Evolutionary conservation across 2,113 vertebrate species (phyloP), one percentile per base, ranked within the genome.

Genomic region (Syngnathus typhle): DNA sequence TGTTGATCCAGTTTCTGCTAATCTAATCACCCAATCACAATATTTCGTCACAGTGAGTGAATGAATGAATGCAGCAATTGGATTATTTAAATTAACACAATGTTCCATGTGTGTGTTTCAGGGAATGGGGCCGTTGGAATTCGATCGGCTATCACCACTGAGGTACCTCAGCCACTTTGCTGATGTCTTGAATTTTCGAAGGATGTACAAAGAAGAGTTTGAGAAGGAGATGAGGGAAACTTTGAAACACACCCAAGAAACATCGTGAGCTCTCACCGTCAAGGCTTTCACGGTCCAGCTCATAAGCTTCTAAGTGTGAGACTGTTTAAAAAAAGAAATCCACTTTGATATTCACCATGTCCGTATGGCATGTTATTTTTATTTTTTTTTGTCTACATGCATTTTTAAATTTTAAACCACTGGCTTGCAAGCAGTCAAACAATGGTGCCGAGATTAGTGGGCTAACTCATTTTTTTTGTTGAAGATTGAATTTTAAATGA

Each of bases 71-170:
- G 16, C 18, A 19, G 9, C 12, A 61, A 13, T 38, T 61, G 38
- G 19, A 39, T 39, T 21, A 21, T 21, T 41, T 6, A 7, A 43
- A n/a, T 10, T 61, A 18, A 11, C 41, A 15, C 18, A 44, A 21
- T 15, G 6, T 11, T 19, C 4, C 4, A 4, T 62, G 15, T n/a
- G 18, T 51, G 18, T 51, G 1, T 38, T 39, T 70, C 78, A 92
- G 91, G 63, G 71, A 88, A 16, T 92, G 91, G 91, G 89, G 90
- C 68, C 90, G 91, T n/a, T 92, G 90, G 90, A 91, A 87, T 65
- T 65, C 71, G 1, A 36, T 85, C 0, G 41, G 81, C 0, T 92
- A 91, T 71, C 91, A 88, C 67, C 91, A 90, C 81, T 92, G 78
- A 89, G 21, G 61, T 67, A 73, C 65, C 19, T 55, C 56, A 58